Percentiles rank a stretch among this genome's conserved stretches.
phyloP scores from a whole-genome alignment of 1,140 invertebrate species.

The Drosophila parabipectinata region DNA sequence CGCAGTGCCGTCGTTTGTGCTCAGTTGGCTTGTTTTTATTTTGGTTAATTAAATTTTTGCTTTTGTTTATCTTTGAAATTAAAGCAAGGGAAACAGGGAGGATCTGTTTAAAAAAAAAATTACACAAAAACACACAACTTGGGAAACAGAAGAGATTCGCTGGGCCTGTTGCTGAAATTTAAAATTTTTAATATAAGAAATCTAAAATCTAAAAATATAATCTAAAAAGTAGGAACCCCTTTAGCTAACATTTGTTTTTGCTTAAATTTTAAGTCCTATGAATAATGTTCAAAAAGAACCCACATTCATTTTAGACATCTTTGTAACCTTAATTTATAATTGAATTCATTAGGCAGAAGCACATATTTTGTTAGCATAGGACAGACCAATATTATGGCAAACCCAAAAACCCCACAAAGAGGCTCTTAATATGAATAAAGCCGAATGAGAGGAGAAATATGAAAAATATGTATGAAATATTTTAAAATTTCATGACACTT shows the following conservation, averaged over 20 bases:
- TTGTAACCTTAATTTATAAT: constrained; percentile 19
- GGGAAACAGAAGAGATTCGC: constrained; percentile 5
- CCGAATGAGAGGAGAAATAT: constrained; percentile 11
- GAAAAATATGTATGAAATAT: constrained; percentile 44
- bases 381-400: constrained; percentile 23
- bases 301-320: not conserved
- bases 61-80: constrained; percentile 47
- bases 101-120: constrained; percentile 13
- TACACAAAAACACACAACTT: not conserved
- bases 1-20: constrained; percentile 11
- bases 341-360: constrained; percentile 40
- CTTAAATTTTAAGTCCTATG: not conserved
- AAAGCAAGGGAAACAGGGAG: constrained; percentile 3
- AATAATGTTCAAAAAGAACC: not conserved
- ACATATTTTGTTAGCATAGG: constrained; percentile 42
- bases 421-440: constrained; percentile 40
- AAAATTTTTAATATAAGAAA: too few relatives aligned
- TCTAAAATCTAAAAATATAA: too few relatives aligned
- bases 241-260: too few relatives aligned
- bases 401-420: constrained; percentile 28
- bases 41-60: constrained; percentile 43
- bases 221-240: too few relatives aligned
- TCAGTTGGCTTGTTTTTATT: constrained; percentile 34
- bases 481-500: constrained; percentile 68
- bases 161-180: not conserved